Conservation (phyloP, 2,113 vertebrate species). For the Caranx ignobilis region DNA sequence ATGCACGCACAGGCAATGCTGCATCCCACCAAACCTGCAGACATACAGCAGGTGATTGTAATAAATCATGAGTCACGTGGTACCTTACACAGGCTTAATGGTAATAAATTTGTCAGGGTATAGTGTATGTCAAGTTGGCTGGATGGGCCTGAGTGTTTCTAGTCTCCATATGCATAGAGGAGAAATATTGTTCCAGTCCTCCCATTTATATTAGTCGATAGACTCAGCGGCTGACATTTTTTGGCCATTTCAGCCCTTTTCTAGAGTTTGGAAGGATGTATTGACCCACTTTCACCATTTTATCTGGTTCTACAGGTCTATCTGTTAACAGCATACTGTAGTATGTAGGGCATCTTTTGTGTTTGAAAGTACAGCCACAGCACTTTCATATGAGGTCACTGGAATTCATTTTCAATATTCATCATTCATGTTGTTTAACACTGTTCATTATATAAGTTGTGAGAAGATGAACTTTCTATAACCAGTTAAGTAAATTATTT, state of each 20-base stretch:
- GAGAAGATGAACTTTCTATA: too few relatives aligned
- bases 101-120: conserved; percentile 58
- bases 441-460: background rate
- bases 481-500: too few relatives aligned
- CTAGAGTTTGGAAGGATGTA: conserved; percentile 42
- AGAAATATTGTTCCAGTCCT: conserved; percentile 61
- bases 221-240: conserved; percentile 24
- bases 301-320: conserved; percentile 18
- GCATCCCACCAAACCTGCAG: conserved; percentile 37
- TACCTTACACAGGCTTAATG: conserved; percentile 53
- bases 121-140: conserved; percentile 49
- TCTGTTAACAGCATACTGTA: conserved; percentile 10
- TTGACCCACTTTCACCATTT: conserved; percentile 49
- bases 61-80: conserved; percentile 66
- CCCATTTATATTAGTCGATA: conserved; percentile 50
- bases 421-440: background rate
- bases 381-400: background rate
- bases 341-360: background rate
- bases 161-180: conserved; percentile 41
- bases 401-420: background rate
- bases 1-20: conserved; percentile 42
- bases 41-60: conserved; percentile 57
- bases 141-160: conserved; percentile 42
- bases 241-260: conserved; percentile 39
- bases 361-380: background rate